These are phyloP conservation scores for Rotaria socialis DNA, from an alignment of 2,888 invertebrate genomes.

Conservation along the genomic window DNA sequence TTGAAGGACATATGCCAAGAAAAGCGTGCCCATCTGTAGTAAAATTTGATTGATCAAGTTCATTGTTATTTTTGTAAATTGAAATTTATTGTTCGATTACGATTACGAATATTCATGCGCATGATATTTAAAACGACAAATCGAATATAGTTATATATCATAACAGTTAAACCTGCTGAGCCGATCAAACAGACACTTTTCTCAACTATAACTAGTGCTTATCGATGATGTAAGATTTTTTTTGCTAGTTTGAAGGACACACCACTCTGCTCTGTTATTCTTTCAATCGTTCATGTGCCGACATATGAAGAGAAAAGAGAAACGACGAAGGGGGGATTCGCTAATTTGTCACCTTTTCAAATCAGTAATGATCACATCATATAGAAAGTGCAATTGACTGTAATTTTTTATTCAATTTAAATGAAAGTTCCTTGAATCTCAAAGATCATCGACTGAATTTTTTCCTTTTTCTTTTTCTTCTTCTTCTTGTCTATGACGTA, in stretches of 20 bases:
- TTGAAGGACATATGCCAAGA: conserved; percentile 11
- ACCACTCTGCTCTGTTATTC: conserved; percentile 23
- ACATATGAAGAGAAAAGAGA: not conserved
- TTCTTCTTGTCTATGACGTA: not conserved
- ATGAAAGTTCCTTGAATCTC: not conserved
- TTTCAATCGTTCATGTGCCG: not conserved
- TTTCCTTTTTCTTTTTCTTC: not conserved
- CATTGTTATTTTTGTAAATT: not conserved
- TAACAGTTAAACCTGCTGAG: not conserved
- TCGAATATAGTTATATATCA: not conserved
- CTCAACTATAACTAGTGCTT: conserved; percentile 26
- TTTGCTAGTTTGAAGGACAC: not conserved
- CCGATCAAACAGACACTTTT: conserved; percentile 1
- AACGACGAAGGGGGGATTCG: not conserved
- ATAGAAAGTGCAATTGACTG: not conserved
- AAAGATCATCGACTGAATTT: not conserved
- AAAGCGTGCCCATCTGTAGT: conserved; percentile 29
- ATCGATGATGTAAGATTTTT: conserved; percentile 26
- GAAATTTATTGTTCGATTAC: not conserved
- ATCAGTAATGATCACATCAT: not conserved
- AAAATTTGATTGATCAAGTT: not conserved
- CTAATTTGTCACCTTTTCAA: conserved; percentile 21
- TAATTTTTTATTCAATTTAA: not conserved
- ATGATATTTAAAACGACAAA: not conserved
- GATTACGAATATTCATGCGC: not conserved